phyloP scores from a whole-genome alignment of 2,888 invertebrate genomes.

The Emmelina monodactyla region DNA sequence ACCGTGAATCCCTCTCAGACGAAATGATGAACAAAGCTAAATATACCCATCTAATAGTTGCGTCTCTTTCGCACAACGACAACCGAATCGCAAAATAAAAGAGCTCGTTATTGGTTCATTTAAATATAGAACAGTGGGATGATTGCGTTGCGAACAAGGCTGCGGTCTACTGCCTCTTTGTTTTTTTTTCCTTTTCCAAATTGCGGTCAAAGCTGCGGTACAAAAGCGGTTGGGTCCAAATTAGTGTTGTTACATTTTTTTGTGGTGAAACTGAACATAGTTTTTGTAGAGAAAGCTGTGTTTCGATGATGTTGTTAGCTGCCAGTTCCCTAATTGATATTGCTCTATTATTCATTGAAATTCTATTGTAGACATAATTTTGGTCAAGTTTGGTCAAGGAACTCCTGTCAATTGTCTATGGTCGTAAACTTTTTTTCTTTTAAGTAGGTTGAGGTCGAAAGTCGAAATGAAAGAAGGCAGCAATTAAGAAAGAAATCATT shows the following conservation, averaged over 20 bases:
- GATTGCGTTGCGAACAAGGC: constrained; percentile 39
- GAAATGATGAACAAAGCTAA: neutral
- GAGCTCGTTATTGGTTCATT: constrained; percentile 17
- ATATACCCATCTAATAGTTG: neutral
- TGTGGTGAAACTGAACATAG: too few relatives aligned
- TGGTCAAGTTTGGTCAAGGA: too few relatives aligned
- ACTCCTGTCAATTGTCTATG: too few relatives aligned
- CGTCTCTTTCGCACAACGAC: neutral
- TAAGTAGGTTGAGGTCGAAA: too few relatives aligned
- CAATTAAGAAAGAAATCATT: too few relatives aligned
- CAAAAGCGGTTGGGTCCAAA: neutral
- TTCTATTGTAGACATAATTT: too few relatives aligned
- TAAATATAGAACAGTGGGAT: constrained; percentile 53
- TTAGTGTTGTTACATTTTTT: neutral
- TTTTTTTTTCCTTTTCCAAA: too few relatives aligned
- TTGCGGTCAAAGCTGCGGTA: neutral
- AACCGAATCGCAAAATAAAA: constrained; percentile 1
- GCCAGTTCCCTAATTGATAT: too few relatives aligned
- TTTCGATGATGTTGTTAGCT: too few relatives aligned
- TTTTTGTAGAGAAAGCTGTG: constrained; percentile 22
- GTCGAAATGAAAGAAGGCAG: too few relatives aligned
- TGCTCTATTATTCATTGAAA: too few relatives aligned
- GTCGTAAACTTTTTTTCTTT: too few relatives aligned
- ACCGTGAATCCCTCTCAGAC: neutral
- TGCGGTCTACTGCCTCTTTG: constrained; percentile 27